These are phyloP conservation scores for Drosophila yakuba DNA, from an alignment of 1,140 invertebrate species.

Conservation along the genomic window DNA sequence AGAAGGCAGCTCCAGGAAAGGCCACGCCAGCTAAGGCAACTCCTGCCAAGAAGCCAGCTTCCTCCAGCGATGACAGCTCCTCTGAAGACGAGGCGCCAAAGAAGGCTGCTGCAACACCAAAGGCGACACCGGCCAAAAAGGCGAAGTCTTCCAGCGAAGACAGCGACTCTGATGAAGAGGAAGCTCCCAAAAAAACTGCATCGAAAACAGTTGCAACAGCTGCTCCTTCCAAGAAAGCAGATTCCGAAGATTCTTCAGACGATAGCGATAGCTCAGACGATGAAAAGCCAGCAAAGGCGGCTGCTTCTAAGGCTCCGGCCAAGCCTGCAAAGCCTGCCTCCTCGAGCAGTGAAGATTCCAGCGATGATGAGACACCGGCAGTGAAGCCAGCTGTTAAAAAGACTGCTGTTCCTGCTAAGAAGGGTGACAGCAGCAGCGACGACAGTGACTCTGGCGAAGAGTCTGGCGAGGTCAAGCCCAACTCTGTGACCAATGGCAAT, in stretches of 20 bases:
- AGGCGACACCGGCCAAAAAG: slow-evolving; percentile 3
- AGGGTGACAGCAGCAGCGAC: slow-evolving; percentile 59
- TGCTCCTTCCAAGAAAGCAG: slow-evolving; percentile 43
- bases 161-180: slow-evolving; percentile 61
- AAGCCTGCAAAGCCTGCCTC: slow-evolving; percentile 45
- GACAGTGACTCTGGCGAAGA: slow-evolving; percentile 59
- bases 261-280: slow-evolving; percentile 61
- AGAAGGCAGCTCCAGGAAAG: slow-evolving; percentile 11
- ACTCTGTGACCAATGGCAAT: slow-evolving; percentile 51
- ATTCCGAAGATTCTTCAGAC: slow-evolving; percentile 61
- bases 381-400: slow-evolving; percentile 71
- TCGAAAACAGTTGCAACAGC: slow-evolving; percentile 22
- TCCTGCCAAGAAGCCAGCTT: slow-evolving; percentile 35
- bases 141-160: slow-evolving; percentile 60
- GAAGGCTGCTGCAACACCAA: slow-evolving; percentile 22
- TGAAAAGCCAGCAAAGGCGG: slow-evolving; percentile 43
- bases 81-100: slow-evolving; percentile 54
- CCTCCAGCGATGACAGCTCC: slow-evolving; percentile 82
- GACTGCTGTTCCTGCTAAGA: slow-evolving; percentile 58
- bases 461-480: slow-evolving; percentile 55
- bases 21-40: slow-evolving; percentile 21
- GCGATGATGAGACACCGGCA: slow-evolving; percentile 71
- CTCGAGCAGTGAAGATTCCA: slow-evolving; percentile 45
- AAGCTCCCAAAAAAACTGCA: slow-evolving; percentile 47
- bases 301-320: slow-evolving; percentile 24